phyloP scores from a whole-genome alignment of 2,797 vertebrate genomes.

The Sebastes elongatus region DNA sequence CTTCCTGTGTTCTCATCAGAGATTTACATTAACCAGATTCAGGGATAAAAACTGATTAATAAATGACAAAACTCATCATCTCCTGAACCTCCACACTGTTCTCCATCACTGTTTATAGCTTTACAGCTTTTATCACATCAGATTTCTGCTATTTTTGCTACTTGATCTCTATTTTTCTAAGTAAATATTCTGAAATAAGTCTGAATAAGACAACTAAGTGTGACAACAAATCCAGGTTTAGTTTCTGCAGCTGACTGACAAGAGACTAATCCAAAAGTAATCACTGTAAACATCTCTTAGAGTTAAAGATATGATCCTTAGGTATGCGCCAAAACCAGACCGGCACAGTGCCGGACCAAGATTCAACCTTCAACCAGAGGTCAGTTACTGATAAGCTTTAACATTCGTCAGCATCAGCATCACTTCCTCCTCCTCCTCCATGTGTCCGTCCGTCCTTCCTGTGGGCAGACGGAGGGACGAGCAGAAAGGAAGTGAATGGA shows the following conservation, averaged over 20 bases:
- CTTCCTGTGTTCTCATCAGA: not conserved
- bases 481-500: conserved; percentile 30
- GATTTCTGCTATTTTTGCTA: not conserved
- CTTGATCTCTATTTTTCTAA: not conserved
- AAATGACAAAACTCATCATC: not conserved
- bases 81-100: not conserved
- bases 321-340: not conserved
- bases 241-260: not conserved
- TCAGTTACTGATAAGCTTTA: not conserved
- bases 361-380: not conserved
- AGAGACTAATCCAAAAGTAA: not conserved
- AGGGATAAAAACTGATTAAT: not conserved
- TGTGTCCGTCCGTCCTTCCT: conserved; percentile 26
- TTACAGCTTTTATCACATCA: not conserved
- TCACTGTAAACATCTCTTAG: not conserved
- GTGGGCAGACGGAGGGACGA: not conserved
- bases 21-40: not conserved
- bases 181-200: not conserved
- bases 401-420: not conserved
- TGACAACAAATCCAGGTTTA: not conserved
- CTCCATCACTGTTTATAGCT: no score
- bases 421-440: conserved; percentile 1
- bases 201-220: not conserved
- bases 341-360: no score
- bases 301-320: not conserved